Evolutionary conservation across 2,888 invertebrate genomes (phyloP).

Genomic region (Trilocha varians): DNA sequence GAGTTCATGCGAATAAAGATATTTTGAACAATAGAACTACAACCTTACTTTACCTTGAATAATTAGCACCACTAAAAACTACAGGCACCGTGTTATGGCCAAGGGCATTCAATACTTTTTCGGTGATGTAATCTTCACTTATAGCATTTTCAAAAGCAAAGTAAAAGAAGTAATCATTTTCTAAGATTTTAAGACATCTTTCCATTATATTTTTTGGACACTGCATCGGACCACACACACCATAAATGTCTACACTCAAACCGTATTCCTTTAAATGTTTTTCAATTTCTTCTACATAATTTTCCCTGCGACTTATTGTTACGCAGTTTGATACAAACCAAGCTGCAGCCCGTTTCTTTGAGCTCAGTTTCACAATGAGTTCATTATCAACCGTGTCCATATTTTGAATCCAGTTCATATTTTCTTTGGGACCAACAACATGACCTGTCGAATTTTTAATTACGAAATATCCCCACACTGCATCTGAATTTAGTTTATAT

Average conservation of each 20-base stretch:
- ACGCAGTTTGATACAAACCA: slow-evolving; percentile 50
- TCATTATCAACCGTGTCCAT: slow-evolving; percentile 24
- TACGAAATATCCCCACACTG: slow-evolving; percentile 40
- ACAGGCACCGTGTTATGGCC: slow-evolving; percentile 76
- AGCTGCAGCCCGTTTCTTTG: slow-evolving; percentile 34
- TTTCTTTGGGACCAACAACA: slow-evolving; percentile 31
- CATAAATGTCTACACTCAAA: slow-evolving; percentile 38
- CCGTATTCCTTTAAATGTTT: slow-evolving; percentile 26
- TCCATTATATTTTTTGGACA: slow-evolving; percentile 34
- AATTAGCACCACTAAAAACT: slow-evolving; percentile 79
- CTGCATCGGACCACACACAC: slow-evolving; percentile 33
- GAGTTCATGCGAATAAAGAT: too few species aligned
- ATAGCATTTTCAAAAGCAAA: slow-evolving; percentile 51
- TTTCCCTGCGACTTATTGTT: slow-evolving; percentile 36
- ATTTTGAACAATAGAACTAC: too few species aligned
- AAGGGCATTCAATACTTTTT: slow-evolving; percentile 50
- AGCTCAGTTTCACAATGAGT: slow-evolving; percentile 20
- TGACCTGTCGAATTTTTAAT: slow-evolving; percentile 30
- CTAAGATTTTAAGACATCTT: slow-evolving; percentile 31
- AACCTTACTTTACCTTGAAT: slow-evolving; percentile 45
- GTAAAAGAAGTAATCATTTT: slow-evolving; percentile 47
- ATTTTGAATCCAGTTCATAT: slow-evolving; percentile 31
- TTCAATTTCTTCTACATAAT: slow-evolving; percentile 26
- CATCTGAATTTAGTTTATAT: slow-evolving; percentile 45
- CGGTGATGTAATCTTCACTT: slow-evolving; percentile 54